Base-by-base conservation (phyloP, 2,113 vertebrate genomes). In the Cettia cetti region DNA sequence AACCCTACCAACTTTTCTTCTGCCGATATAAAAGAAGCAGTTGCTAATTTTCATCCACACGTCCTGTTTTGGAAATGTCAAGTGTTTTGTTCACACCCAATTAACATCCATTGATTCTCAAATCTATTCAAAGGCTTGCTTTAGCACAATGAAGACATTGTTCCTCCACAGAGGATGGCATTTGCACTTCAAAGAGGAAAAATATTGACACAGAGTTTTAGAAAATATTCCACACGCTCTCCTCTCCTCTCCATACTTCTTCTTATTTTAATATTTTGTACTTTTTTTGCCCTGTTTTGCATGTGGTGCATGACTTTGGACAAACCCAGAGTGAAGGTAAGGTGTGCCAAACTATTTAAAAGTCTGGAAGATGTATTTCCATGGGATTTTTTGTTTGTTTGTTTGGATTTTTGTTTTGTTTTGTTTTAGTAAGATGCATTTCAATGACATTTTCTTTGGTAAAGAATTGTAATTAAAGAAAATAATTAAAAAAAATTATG, bases 391-490 rank as follows among this genome's bases (percentile, higher is more conserved):
- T n/a, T n/a, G 6, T 33, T 33, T 33, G 23, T 47, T 49, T 28
- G 8, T 21, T 68, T 49, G 24, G 12, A 40, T 49, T 74, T 31
- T 89, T n/a, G 33, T 18, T 86, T 40, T 31, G 72, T 93, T 79
- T 94, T 94, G 39, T 23, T 86, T 92, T 78, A 49, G 60, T 57
- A 54, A 91, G 75, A 92, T 52, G 60, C 64, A 76, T 93, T 94
- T 96, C 81, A 65, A 71, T 47, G 75, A 54, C 50, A 59, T 83
- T 96, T 96, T 94, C 77, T 96, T 93, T 81, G 74, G 54, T 49
- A 82, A 96, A 93, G 86, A 96, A 90, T 94, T 92, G 92, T 97
- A 97, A 98, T 97, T 96, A 97, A 98, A 96, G 95, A 96, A 97
- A 97, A 95, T 80, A 52, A 82, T 97, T 97, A 95, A 93, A 97